These are phyloP conservation scores for Himalopsyche kuldschensis DNA, from an alignment of 2,888 invertebrate genomes.

Conservation along the genomic window DNA sequence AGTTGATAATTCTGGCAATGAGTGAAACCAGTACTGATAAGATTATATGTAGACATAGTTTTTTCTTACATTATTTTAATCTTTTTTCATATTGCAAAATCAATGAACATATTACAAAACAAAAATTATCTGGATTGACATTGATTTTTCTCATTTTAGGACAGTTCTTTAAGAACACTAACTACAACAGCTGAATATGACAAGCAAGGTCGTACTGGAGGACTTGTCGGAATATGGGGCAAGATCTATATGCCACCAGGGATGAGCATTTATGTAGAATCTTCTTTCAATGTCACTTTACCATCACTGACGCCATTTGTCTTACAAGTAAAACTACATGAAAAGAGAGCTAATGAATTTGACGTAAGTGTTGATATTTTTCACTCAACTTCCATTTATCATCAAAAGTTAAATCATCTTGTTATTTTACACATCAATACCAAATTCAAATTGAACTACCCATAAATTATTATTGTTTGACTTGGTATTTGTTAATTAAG, in stretches of 20 bases:
- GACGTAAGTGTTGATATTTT: conserved; percentile 57
- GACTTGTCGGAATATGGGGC: conserved; percentile 42
- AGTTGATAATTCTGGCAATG: no score
- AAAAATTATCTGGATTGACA: neutral
- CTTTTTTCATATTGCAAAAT: no score
- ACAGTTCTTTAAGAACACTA: conserved; percentile 53
- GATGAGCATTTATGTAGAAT: conserved; percentile 67
- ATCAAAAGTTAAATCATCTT: no score
- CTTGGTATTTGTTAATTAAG: no score
- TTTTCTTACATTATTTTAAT: no score
- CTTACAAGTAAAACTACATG: conserved; percentile 65
- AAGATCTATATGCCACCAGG: conserved; percentile 67
- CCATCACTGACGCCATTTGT: conserved; percentile 74
- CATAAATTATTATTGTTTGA: neutral
- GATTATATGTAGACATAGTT: no score
- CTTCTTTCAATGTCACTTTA: conserved; percentile 71
- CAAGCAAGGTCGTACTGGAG: conserved; percentile 47
- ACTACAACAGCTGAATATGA: conserved; percentile 53
- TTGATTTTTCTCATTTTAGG: conserved; percentile 43
- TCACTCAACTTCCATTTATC: no score
- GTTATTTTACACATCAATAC: no score
- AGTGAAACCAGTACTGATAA: no score
- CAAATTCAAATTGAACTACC: no score
- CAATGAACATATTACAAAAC: no score
- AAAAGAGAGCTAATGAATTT: conserved; percentile 68